Evolutionary conservation across 2,888 invertebrate species (phyloP).

Genomic region (Steinernema scapterisci): DNA sequence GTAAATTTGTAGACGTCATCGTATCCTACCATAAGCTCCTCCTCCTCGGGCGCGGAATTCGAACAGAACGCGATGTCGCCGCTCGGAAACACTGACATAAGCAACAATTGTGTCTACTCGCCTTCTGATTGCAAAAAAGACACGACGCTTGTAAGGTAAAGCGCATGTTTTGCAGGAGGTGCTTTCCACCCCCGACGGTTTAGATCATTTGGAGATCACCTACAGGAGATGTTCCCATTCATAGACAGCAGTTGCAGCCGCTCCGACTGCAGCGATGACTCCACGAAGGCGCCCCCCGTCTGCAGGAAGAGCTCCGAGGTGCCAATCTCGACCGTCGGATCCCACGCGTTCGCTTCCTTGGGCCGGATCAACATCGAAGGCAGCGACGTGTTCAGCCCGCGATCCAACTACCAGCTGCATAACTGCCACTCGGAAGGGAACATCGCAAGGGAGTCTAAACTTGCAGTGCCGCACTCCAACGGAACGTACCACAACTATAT

Average conservation of each 20-base stretch:
- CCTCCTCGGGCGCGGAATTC: slow-evolving; percentile 51
- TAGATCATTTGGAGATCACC: slow-evolving; percentile 63
- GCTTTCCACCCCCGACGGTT: not conserved
- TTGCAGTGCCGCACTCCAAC: not conserved
- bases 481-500: slow-evolving; percentile 5
- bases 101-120: not conserved
- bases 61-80: not conserved
- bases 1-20: slow-evolving; percentile 61
- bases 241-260: slow-evolving; percentile 50
- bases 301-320: not conserved
- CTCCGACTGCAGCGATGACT: slow-evolving; percentile 32
- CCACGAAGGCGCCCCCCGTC: not conserved
- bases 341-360: slow-evolving; percentile 4
- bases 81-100: not conserved
- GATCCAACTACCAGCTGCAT: slow-evolving; percentile 1
- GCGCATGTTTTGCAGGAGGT: not conserved
- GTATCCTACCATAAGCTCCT: slow-evolving; percentile 54
- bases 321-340: slow-evolving; percentile 24
- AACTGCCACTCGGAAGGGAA: slow-evolving; percentile 20
- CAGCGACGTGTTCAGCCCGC: not conserved
- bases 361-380: slow-evolving; percentile 22
- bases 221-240: slow-evolving; percentile 61
- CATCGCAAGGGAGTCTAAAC: not conserved
- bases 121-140: not conserved
- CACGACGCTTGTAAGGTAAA: not conserved